Evolutionary conservation across 2,113 vertebrate species (phyloP).

Genomic region (Nyctereutes procyonoides): DNA sequence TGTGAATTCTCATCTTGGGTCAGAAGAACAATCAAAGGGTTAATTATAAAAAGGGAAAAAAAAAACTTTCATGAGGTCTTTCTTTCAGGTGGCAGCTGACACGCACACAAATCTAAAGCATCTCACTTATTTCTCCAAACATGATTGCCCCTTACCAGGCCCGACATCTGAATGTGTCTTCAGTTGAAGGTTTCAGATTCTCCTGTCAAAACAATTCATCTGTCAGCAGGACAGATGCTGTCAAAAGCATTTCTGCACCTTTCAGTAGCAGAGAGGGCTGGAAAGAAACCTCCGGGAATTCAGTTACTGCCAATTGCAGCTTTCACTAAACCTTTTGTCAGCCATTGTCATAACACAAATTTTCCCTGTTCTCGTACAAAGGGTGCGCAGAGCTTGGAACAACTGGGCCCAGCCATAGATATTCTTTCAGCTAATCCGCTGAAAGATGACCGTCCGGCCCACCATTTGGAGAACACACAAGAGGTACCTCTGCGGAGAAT

Average conservation of each 20-base stretch:
- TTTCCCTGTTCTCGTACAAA: slow-evolving; percentile 88
- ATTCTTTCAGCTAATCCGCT: slow-evolving; percentile 90
- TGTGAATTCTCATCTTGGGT: neutral
- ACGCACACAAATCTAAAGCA: slow-evolving; percentile 48
- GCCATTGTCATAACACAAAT: slow-evolving; percentile 88
- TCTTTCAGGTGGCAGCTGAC: slow-evolving; percentile 59
- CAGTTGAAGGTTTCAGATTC: slow-evolving; percentile 76
- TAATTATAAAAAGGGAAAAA: neutral
- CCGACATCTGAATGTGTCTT: slow-evolving; percentile 71
- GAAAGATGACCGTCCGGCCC: slow-evolving; percentile 89
- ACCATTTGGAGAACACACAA: slow-evolving; percentile 80
- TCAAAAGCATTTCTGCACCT: slow-evolving; percentile 83
- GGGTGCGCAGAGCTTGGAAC: slow-evolving; percentile 85
- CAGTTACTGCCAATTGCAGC: slow-evolving; percentile 81
- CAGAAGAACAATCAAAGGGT: slow-evolving; percentile 36
- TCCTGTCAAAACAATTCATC: slow-evolving; percentile 82
- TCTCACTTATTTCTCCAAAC: slow-evolving; percentile 55
- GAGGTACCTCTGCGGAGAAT: slow-evolving; percentile 20
- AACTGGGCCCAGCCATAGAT: slow-evolving; percentile 85
- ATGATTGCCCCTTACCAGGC: slow-evolving; percentile 4
- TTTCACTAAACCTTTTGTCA: slow-evolving; percentile 90
- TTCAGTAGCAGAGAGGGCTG: slow-evolving; percentile 79
- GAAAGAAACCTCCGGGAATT: slow-evolving; percentile 79
- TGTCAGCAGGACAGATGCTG: slow-evolving; percentile 81
- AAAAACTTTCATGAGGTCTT: neutral